Evolutionary conservation across 2,888 invertebrate genomes (phyloP), one percentile per base, ranked within the genome.

Genomic region (Trissoscelio sp.): DNA sequence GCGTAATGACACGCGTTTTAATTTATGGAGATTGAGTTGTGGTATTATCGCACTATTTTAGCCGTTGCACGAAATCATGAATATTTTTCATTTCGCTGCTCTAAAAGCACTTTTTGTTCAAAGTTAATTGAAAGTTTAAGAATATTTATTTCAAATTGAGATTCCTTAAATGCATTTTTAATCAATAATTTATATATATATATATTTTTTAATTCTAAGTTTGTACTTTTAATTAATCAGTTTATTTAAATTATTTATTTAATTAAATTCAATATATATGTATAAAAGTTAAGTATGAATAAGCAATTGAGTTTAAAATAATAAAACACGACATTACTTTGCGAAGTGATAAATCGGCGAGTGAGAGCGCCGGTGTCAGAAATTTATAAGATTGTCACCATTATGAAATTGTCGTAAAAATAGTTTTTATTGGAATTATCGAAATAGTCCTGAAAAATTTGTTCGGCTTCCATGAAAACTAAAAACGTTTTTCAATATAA

Each of bases 1-100:
- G 31, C 31, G 73, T 53, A 62, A 62, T 60, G 60, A 60, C 31
- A 72, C 51, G 51, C 60, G 60, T 37, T 39, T 72, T 51, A 37
- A 72, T 72, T 72, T 72, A 72, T 72, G 72, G 48, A 72, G 48
- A 60, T 72, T 57, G 58, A 46, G 37, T 37, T 37, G 58, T 9
- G 48, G 44, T 69, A 57, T 46, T 57, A 57, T 55, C 28, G 44
- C 55, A 31, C 42, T 24, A 24, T 37, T 39, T 39, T 37, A 55
- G 44, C n/a, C 12, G n/a, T 11, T 11, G 14, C 22, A 22, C 53
- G 37, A 20, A 31, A 37, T 37, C 5, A 48, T 48, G 64, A 64
- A 64, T 37, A 18, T 48, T 37, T 64, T 48, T 20, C 1, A 22
- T n/a, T 22, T 3, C n/a, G n/a, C 9, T 11, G 6, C 11, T n/a